Evolutionary conservation across 53 echinoderm and acorn worm species (phyloP), one percentile per base, ranked within the genome.

Genomic region (Temnopleurus reevesii): DNA sequence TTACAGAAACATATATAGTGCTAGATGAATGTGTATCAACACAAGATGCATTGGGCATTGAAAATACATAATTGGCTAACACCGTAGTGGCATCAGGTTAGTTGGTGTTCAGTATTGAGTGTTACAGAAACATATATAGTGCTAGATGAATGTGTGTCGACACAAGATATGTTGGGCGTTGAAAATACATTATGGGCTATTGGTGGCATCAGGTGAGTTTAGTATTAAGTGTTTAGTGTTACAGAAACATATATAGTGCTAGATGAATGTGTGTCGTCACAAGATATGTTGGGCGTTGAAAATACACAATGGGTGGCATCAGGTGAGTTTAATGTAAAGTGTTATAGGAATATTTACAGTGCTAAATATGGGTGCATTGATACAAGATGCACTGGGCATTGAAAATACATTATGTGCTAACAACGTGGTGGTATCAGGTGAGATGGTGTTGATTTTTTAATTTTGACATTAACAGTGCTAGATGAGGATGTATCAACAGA

Each of bases 221-320:
- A 24, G 86, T 85, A 61, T 60, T 60, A 3, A 4, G 33, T 6
- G 9, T 4, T 9, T n/a, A 1, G 81, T 45, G 77, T 45, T 45
- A 15, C n/a, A n/a, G 98, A 95, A 24, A 95, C 95, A 12, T 95
- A 94, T 55, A 92, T 94, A 24, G 53, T 91, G 45, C 76, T 93
- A 81, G 91, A 92, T 3, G 95, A 94, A 5, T 92, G 93, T n/a
- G 45, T 85, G 8, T 81, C 89, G 26, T 89, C 92, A 26, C 91
- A 93, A 49, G 92, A 94, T 58, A 89, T 93, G 26, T 86, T 97
- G 53, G 91, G 90, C 35, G 90, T 94, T n/a, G 95, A 95, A 60
- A 97, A 97, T 53, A 97, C 98, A 23, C 88, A 95, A 12, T 97
- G 98, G 98, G 95, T 97, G 28, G 98, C 98, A 21, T 97, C 98